These are phyloP conservation scores for Tenrec ecaudatus DNA, from an alignment of 2,113 vertebrate genomes.

Conservation along the genomic window DNA sequence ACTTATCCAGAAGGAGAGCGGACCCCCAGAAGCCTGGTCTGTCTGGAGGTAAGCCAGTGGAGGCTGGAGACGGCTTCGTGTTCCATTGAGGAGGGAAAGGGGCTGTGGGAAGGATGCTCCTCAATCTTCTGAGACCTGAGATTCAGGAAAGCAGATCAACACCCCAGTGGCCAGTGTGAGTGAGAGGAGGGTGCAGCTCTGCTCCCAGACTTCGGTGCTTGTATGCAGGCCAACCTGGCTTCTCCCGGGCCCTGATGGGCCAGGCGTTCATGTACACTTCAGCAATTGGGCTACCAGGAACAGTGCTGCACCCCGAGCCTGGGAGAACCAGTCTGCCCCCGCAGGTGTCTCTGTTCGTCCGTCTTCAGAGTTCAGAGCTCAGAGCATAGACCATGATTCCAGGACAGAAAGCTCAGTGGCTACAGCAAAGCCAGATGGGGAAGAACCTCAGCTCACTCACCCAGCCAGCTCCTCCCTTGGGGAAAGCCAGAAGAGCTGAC, in stretches of 20 bases:
- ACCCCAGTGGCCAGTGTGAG: accelerated
- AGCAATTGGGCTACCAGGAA: neutral
- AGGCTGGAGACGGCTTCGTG: neutral
- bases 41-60: neutral
- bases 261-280: accelerated
- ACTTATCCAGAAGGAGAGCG: neutral
- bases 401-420: neutral
- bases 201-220: too few species aligned
- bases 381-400: accelerated
- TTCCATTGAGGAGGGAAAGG: neutral
- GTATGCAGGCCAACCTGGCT: accelerated
- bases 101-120: neutral
- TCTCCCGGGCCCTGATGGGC: neutral
- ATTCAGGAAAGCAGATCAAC: neutral
- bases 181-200: neutral
- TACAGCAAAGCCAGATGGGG: neutral
- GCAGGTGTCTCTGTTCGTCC: neutral
- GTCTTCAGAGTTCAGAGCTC: neutral
- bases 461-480: accelerated
- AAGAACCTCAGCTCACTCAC: neutral
- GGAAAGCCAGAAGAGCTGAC: too few species aligned
- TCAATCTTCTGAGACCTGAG: neutral
- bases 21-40: neutral
- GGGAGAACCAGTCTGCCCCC: neutral
- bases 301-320: accelerated